A percentile compares a stretch with the other conserved stretches of the same genome.
These are phyloP conservation scores for Festucalex cinctus DNA, from an alignment of 2,113 vertebrate species.

Conservation along the genomic window DNA sequence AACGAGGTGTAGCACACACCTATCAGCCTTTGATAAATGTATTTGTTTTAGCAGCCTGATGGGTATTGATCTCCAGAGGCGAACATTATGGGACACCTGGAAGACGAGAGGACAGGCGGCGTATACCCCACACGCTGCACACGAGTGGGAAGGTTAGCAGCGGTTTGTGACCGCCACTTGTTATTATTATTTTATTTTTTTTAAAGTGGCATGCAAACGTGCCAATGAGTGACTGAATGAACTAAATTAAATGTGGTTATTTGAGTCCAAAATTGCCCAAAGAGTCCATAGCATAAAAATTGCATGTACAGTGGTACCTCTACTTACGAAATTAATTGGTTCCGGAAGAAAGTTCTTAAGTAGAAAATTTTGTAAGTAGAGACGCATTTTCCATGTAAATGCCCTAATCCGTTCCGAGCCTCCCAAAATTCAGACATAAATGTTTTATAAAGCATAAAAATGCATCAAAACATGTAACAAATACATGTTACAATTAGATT, in stretches of 20 bases:
- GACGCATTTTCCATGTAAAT: too few species aligned
- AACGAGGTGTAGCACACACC: slow-evolving; percentile 33
- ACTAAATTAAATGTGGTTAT: slow-evolving; percentile 15
- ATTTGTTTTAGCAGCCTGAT: slow-evolving; percentile 69
- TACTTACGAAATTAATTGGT: too few species aligned
- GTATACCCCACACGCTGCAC: slow-evolving; percentile 3
- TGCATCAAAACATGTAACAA: too few species aligned
- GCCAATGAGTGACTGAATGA: not conserved
- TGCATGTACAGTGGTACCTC: too few species aligned
- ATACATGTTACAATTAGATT: too few species aligned
- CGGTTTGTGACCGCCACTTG: slow-evolving; percentile 42
- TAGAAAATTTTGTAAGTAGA: too few species aligned
- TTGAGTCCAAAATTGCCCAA: slow-evolving; percentile 34
- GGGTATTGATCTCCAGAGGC: slow-evolving; percentile 61
- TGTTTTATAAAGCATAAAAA: too few species aligned
- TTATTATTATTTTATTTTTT: slow-evolving; percentile 26
- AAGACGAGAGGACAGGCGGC: slow-evolving; percentile 41
- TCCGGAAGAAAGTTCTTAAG: too few species aligned
- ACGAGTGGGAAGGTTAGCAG: slow-evolving; percentile 53
- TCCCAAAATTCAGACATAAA: too few species aligned
- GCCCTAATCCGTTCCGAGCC: too few species aligned
- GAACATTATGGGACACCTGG: slow-evolving; percentile 50
- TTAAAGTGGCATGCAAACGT: slow-evolving; percentile 8
- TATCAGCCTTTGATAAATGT: slow-evolving; percentile 64
- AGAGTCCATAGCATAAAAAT: not conserved